phyloP scores from a whole-genome alignment of 2,797 vertebrate genomes.

The Chanos chanos region DNA sequence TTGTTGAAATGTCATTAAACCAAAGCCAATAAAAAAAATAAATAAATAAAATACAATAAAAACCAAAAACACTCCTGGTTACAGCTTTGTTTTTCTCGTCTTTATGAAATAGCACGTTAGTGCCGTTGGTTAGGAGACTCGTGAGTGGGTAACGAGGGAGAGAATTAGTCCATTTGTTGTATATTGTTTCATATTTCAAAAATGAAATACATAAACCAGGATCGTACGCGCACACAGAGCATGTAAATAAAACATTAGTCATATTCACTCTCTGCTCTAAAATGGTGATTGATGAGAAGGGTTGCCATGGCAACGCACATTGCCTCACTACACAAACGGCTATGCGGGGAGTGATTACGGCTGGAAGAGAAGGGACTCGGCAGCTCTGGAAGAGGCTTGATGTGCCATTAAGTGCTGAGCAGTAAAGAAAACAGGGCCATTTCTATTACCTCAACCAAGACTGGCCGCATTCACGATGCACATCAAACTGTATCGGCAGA shows the following conservation, averaged over 20 bases:
- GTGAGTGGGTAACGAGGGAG: too few relatives aligned
- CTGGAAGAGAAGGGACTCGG: slow-evolving; percentile 32
- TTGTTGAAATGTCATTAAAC: not conserved
- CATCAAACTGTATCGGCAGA: too few relatives aligned
- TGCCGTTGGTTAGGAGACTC: slow-evolving; percentile 1
- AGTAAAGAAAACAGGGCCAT: too few relatives aligned
- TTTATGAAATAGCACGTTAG: slow-evolving; percentile 15
- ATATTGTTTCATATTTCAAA: too few relatives aligned
- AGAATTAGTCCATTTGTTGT: too few relatives aligned
- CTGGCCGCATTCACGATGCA: too few relatives aligned
- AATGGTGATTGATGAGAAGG: slow-evolving; percentile 46
- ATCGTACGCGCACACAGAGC: not conserved
- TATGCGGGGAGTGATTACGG: slow-evolving; percentile 38
- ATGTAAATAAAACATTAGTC: slow-evolving; percentile 46
- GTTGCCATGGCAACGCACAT: slow-evolving; percentile 51
- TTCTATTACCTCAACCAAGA: too few relatives aligned
- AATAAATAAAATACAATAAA: too few relatives aligned
- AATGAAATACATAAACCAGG: too few relatives aligned
- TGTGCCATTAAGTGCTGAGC: not conserved
- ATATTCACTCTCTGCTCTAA: slow-evolving; percentile 35
- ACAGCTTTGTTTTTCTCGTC: not conserved
- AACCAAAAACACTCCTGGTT: not conserved
- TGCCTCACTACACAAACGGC: slow-evolving; percentile 41
- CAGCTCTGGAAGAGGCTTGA: not conserved
- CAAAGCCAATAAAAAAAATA: too few relatives aligned